Conservation (phyloP, 1,140 invertebrate genomes). For the Drusus annulatus region DNA sequence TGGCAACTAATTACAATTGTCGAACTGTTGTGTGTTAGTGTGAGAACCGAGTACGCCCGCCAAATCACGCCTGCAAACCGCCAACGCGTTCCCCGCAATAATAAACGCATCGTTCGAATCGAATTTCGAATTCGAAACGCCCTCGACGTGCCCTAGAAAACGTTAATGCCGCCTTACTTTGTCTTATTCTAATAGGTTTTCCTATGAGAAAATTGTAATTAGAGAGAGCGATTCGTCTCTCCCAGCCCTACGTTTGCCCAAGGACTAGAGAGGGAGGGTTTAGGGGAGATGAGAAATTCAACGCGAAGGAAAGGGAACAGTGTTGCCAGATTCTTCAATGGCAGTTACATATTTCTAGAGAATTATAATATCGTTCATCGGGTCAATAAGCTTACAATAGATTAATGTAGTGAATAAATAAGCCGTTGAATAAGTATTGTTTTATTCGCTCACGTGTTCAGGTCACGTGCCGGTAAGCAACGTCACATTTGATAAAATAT, state of each 20-base stretch:
- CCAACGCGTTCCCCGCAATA: constrained; percentile 27
- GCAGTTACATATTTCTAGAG: neutral
- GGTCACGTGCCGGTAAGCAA: too few relatives aligned
- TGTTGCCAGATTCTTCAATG: constrained; percentile 15
- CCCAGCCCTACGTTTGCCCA: constrained; percentile 29
- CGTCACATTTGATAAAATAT: too few relatives aligned
- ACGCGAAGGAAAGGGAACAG: neutral
- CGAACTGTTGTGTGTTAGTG: neutral
- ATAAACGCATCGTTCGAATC: constrained; percentile 47
- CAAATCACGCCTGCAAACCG: constrained; percentile 4
- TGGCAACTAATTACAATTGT: too few relatives aligned
- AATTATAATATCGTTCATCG: neutral
- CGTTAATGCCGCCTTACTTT: constrained; percentile 54
- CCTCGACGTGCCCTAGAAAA: constrained; percentile 45
- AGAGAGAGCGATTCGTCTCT: constrained; percentile 52
- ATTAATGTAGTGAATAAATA: too few relatives aligned
- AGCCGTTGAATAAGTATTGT: too few relatives aligned
- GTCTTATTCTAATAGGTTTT: constrained; percentile 56
- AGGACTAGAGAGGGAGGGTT: neutral
- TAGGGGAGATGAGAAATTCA: neutral
- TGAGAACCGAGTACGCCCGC: neutral
- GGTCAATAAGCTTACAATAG: neutral
- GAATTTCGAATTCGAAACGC: constrained; percentile 38
- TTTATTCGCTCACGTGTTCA: too few relatives aligned
- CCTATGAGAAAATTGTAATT: constrained; percentile 57